Conservation (phyloP, 1,140 invertebrate genomes). For the Cotesia chilonis region DNA sequence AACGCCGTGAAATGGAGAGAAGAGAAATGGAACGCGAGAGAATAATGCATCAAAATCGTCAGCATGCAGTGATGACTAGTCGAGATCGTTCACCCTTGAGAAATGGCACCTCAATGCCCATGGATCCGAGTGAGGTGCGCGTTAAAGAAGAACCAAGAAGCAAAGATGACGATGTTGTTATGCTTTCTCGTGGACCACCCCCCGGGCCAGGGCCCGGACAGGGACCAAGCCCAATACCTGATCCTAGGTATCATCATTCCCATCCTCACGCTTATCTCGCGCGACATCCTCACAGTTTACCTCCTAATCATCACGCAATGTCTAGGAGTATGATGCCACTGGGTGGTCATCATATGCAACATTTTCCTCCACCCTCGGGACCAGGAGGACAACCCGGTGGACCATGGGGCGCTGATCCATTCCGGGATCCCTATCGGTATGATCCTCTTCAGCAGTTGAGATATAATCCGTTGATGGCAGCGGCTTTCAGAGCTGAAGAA, state of each 20-base stretch:
- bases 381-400: slow-evolving; percentile 65
- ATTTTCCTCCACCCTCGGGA: slow-evolving; percentile 64
- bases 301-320: slow-evolving; percentile 59
- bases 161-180: slow-evolving; percentile 71
- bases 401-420: slow-evolving; percentile 70
- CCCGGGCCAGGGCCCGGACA: slow-evolving; percentile 41
- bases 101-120: slow-evolving; percentile 68
- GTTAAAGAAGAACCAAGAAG: slow-evolving; percentile 73
- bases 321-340: slow-evolving; percentile 66
- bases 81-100: slow-evolving; percentile 77
- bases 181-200: slow-evolving; percentile 67
- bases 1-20: slow-evolving; percentile 76
- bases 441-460: slow-evolving; percentile 73
- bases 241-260: slow-evolving; percentile 57
- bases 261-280: slow-evolving; percentile 58
- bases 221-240: slow-evolving; percentile 56
- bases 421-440: slow-evolving; percentile 74
- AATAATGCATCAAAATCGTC: slow-evolving; percentile 68
- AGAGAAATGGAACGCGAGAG: slow-evolving; percentile 75
- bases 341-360: slow-evolving; percentile 67
- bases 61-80: slow-evolving; percentile 57
- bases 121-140: slow-evolving; percentile 64
- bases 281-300: slow-evolving; percentile 59
- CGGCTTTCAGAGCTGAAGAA: slow-evolving; percentile 74
- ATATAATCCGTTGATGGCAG: slow-evolving; percentile 78